phyloP scores from a whole-genome alignment of 1,140 invertebrate genomes.

The Himalopsyche phryganea region DNA sequence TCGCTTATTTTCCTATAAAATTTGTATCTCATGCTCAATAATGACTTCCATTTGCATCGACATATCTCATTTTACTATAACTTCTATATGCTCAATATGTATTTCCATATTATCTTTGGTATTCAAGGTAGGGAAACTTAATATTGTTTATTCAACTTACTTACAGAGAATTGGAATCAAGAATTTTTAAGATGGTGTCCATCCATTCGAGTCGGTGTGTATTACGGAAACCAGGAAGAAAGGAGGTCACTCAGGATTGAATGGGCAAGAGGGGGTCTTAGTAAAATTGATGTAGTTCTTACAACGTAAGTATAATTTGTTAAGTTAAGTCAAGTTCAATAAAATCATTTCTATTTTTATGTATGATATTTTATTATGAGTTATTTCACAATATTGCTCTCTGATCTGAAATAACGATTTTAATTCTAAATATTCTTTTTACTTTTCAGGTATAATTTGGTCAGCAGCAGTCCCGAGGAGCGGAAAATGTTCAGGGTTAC shows the following conservation, averaged over 20 bases:
- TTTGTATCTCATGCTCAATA: too few relatives aligned
- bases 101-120: too few relatives aligned
- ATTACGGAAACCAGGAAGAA: conserved; percentile 86
- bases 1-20: too few relatives aligned
- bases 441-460: conserved; percentile 45
- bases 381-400: too few relatives aligned
- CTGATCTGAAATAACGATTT: neutral
- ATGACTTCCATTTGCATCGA: too few relatives aligned
- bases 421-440: neutral
- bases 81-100: too few relatives aligned
- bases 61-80: too few relatives aligned
- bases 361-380: too few relatives aligned
- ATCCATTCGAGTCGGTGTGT: conserved; percentile 72
- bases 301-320: conserved; percentile 78
- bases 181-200: conserved; percentile 87
- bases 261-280: conserved; percentile 71
- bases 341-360: too few relatives aligned
- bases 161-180: conserved; percentile 84
- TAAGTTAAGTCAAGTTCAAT: too few relatives aligned
- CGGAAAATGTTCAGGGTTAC: conserved; percentile 86
- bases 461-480: conserved; percentile 81
- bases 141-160: conserved; percentile 32
- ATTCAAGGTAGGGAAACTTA: neutral
- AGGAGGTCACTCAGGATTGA: conserved; percentile 70
- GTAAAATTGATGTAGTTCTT: conserved; percentile 78